Base-by-base conservation (phyloP, 2,888 invertebrate genomes). In the Scrobipalpa costella region DNA sequence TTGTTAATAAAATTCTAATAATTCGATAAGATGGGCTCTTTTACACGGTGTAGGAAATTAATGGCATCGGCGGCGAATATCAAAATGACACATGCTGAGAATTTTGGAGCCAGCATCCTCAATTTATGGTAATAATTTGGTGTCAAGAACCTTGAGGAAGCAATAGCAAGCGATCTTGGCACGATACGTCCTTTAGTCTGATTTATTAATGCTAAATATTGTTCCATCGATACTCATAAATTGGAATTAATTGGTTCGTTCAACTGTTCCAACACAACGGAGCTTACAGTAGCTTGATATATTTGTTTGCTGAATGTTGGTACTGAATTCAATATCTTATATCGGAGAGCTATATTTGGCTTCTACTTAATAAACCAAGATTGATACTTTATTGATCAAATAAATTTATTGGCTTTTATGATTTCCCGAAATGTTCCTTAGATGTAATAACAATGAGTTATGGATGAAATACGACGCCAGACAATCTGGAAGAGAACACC, bases 391-490 rank as follows among this genome's bases (percentile, higher is more conserved):
- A 40, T 40, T 40, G 40, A 40, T 40, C 40, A 40, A 40, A 13
- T 13, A 40, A 40, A 13, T 13, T n/a, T n/a, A 13, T 17, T 9
- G 50, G 50, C 19, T 50, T 50, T 19, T 50, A 11, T 50, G 50
- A 11, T 50, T 8, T 49, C 8, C 47, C 17, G 55, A 55, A 55
- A 55, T 55, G 55, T 55, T 55, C 17, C 55, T 27, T 11, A 27
- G 13, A 27, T 19, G 21, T 55, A 38, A 49, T 17, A 50, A 33
- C 40, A 40, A 61, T 34, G 47, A 62, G 47, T 47, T 55, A 36
- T 63, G 67, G 40, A 36, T 63, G 67, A 65, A 65, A 70, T 63
- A 63, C 62, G 70, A 71, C 73, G 73, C 73, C 74, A 62, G 38
- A 61, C 69, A 58, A 72, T 71, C 73, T 73, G 66, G 64, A 50